Percentiles rank a stretch among this genome's conserved stretches.
Conservation (phyloP, 2,888 invertebrate genomes). For the Venusia cambrica region DNA sequence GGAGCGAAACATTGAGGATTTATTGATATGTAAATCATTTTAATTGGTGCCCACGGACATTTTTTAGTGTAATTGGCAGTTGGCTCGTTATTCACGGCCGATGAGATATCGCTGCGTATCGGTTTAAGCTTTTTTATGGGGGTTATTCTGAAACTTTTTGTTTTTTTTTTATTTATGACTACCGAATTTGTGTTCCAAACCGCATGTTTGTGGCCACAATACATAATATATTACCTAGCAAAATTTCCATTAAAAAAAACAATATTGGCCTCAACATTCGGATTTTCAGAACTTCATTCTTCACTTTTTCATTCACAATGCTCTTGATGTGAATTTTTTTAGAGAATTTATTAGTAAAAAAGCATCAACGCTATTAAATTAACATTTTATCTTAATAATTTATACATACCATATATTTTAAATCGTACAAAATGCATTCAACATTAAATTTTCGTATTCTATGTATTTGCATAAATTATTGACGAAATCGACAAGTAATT, state of each 20-base stretch:
- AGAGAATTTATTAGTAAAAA: conserved; percentile 7
- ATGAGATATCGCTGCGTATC: conserved; percentile 29
- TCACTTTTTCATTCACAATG: no score
- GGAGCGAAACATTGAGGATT: conserved; percentile 58
- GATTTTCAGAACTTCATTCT: no score
- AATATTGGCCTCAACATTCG: no score
- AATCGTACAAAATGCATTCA: conserved; percentile 17
- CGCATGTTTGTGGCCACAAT: no score
- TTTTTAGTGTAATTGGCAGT: conserved; percentile 78
- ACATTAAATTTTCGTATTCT: conserved; percentile 22
- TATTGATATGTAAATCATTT: conserved; percentile 80
- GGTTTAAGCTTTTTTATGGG: conserved; percentile 18
- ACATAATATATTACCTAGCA: no score
- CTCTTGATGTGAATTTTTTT: no score
- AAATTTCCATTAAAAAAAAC: no score
- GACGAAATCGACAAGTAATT: conserved; percentile 32
- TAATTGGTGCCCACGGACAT: conserved; percentile 74
- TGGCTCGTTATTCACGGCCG: conserved; percentile 61
- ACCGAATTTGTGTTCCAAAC: no score
- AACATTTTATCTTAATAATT: conserved; percentile 19
- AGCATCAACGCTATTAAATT: conserved; percentile 8
- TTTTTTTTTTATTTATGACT: no score
- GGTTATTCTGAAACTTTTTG: conserved; percentile 13
- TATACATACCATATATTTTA: conserved; percentile 14
- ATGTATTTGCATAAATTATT: conserved; percentile 33